These are phyloP conservation scores for Xanthia icteritia DNA, from an alignment of 2,888 invertebrate species.

Conservation along the genomic window DNA sequence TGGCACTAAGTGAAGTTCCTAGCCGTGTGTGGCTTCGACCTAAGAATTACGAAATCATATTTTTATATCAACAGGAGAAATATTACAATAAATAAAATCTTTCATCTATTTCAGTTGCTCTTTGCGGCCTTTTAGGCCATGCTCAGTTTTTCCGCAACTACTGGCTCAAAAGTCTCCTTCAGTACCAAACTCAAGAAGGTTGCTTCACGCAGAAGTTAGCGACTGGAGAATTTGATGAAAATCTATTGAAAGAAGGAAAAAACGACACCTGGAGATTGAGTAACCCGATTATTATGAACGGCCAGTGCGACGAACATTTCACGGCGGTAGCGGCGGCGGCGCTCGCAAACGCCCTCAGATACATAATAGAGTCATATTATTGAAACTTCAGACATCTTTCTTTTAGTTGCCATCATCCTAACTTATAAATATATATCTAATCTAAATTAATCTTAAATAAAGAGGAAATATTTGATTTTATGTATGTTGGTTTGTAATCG, in stretches of 20 bases:
- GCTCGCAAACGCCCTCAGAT: constrained; percentile 70
- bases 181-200: constrained; percentile 72
- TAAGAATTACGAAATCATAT: not conserved
- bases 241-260: not conserved
- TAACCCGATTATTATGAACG: constrained; percentile 42
- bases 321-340: constrained; percentile 71
- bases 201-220: constrained; percentile 68
- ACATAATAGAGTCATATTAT: constrained; percentile 66
- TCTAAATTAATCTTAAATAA: too few relatives aligned
- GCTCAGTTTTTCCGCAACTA: constrained; percentile 71
- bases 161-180: constrained; percentile 72
- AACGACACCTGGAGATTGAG: not conserved
- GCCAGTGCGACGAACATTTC: constrained; percentile 69
- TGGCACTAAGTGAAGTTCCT: not conserved
- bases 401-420: not conserved
- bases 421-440: too few relatives aligned
- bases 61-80: not conserved
- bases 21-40: not conserved
- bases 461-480: too few relatives aligned
- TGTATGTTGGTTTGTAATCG: too few relatives aligned
- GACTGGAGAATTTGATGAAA: constrained; percentile 13
- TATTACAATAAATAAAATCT: not conserved
- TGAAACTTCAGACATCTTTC: not conserved
- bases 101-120: constrained; percentile 69
- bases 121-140: constrained; percentile 76